A percentile compares a stretch with the other conserved stretches of the same genome.
Conservation (phyloP, 2,797 vertebrate genomes). For the Bufotes viridis region DNA sequence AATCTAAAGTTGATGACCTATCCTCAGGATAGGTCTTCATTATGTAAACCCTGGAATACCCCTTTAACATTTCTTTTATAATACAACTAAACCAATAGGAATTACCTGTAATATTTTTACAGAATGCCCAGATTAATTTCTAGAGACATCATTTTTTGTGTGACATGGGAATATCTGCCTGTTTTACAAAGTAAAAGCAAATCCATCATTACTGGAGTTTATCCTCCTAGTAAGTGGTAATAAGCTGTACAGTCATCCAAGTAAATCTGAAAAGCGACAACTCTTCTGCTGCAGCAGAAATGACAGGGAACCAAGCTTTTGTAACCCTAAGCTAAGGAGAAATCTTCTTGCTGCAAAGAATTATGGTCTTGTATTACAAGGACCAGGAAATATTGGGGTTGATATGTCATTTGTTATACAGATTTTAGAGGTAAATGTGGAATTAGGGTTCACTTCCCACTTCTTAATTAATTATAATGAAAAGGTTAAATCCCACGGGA, state of each 20-base stretch:
- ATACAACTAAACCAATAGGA: not conserved
- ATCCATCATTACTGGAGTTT: not conserved
- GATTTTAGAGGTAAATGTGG: not conserved
- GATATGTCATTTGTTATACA: too few relatives aligned
- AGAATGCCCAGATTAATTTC: not conserved
- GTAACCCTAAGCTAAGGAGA: not conserved
- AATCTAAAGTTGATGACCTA: too few relatives aligned
- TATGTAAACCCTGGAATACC: too few relatives aligned
- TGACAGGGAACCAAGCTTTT: not conserved
- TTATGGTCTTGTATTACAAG: not conserved
- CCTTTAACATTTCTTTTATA: not conserved
- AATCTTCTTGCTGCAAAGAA: not conserved
- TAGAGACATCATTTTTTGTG: not conserved
- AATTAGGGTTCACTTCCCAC: not conserved
- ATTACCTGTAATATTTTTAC: not conserved
- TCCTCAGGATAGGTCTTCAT: too few relatives aligned
- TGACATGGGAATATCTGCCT: too few relatives aligned
- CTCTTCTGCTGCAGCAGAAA: not conserved
- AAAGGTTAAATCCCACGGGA: too few relatives aligned
- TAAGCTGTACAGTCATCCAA: not conserved
- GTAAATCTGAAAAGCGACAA: not conserved
- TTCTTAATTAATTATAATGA: not conserved
- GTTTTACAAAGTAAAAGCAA: too few relatives aligned
- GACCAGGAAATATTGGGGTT: not conserved
- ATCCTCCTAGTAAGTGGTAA: not conserved